These are phyloP conservation scores for Andricus grossulariae DNA, from an alignment of 1,140 invertebrate genomes.

Conservation along the genomic window DNA sequence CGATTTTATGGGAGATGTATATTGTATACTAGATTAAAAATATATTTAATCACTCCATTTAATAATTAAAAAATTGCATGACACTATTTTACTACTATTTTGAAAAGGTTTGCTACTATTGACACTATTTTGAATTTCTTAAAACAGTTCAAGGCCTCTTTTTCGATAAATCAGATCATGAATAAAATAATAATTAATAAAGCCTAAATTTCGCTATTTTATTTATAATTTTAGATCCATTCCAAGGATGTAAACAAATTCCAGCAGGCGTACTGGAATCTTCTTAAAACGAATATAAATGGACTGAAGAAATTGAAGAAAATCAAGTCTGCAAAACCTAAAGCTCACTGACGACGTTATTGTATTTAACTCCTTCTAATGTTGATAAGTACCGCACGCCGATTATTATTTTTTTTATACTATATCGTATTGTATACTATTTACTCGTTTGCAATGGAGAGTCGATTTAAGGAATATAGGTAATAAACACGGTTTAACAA, in stretches of 20 bases:
- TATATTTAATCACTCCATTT: no score
- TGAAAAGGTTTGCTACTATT: no score
- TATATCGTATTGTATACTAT: constrained; percentile 22
- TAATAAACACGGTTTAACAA: not conserved
- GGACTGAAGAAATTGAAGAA: constrained; percentile 91
- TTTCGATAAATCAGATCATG: no score
- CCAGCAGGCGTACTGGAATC: constrained; percentile 88
- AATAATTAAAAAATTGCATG: no score
- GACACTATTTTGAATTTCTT: no score
- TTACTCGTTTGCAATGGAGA: not conserved
- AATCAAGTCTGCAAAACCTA: constrained; percentile 83
- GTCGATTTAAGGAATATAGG: not conserved
- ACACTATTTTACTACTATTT: no score
- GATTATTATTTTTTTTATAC: constrained; percentile 35
- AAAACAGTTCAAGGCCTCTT: no score
- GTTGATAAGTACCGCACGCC: constrained; percentile 22
- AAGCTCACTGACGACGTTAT: constrained; percentile 75
- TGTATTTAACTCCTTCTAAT: constrained; percentile 23
- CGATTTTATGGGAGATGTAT: no score
- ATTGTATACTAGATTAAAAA: no score
- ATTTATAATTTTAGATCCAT: constrained; percentile 75
- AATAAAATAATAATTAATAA: no score
- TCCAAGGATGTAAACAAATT: constrained; percentile 91
- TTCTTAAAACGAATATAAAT: constrained; percentile 90
- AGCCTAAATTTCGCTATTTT: no score